A percentile compares a stretch with the other conserved stretches of the same genome.
phyloP scores from a whole-genome alignment of 1,140 invertebrate genomes.

The Drosophila murphyi region DNA sequence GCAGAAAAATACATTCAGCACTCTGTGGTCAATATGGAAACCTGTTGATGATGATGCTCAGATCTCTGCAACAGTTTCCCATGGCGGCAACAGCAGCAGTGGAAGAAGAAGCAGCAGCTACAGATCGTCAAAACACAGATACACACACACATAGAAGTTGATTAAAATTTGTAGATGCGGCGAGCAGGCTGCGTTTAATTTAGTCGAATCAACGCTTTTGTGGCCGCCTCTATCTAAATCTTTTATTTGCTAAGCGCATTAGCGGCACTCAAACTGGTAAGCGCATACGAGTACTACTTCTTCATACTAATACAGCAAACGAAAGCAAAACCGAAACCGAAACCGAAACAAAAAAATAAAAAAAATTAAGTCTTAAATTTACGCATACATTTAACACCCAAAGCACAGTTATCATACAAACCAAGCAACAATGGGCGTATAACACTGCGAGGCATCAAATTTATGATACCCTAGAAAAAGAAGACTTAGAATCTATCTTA shows the following conservation, averaged over 20 bases:
- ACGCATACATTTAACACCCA: constrained; percentile 43
- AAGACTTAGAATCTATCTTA: not conserved
- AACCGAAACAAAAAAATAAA: constrained; percentile 1
- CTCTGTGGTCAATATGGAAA: constrained; percentile 51
- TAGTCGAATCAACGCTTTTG: constrained; percentile 78
- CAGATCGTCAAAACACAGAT: not conserved
- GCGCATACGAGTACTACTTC: not conserved
- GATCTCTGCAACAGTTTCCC: constrained; percentile 50
- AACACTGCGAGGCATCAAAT: not conserved
- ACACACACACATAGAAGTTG: constrained; percentile 51
- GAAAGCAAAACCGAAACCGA: constrained; percentile 39
- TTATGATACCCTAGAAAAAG: not conserved
- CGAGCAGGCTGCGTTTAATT: constrained; percentile 57
- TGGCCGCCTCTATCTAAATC: constrained; percentile 60
- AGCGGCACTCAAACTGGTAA: constrained; percentile 44
- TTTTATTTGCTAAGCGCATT: constrained; percentile 62
- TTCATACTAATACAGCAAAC: constrained; percentile 18
- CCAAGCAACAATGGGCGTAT: constrained; percentile 4
- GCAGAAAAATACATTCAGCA: constrained; percentile 45
- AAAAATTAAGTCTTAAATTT: constrained; percentile 28
- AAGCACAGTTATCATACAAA: constrained; percentile 56
- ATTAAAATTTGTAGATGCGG: constrained; percentile 68
- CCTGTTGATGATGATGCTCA: constrained; percentile 52
- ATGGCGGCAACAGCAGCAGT: constrained; percentile 46
- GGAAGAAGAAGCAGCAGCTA: constrained; percentile 2